phyloP scores from a whole-genome alignment of 2,113 vertebrate genomes.

The Peromyscus polionotus region DNA sequence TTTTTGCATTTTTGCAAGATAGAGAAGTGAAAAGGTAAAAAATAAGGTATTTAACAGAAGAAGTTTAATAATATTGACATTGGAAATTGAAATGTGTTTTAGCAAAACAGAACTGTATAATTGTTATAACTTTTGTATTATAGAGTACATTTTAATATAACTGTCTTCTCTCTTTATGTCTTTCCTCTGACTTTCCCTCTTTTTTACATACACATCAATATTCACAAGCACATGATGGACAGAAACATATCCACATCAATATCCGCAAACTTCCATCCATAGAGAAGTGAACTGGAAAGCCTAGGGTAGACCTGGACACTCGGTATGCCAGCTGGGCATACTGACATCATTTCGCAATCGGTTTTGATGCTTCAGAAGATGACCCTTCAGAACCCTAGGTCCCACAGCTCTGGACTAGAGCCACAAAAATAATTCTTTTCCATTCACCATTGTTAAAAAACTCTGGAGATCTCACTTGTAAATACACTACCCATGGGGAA shows the following conservation, averaged over 20 bases:
- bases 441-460: background rate
- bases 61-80: background rate
- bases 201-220: background rate
- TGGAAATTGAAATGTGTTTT: background rate
- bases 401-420: background rate
- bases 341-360: background rate
- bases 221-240: background rate
- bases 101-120: background rate
- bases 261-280: background rate
- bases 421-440: background rate
- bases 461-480: background rate
- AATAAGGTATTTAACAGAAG: background rate
- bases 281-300: background rate
- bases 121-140: background rate
- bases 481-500: fast-evolving
- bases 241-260: background rate
- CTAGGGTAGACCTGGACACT: background rate
- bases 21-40: background rate
- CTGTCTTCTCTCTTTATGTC: background rate
- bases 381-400: too few species aligned
- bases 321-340: fast-evolving
- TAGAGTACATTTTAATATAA: background rate
- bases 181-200: background rate
- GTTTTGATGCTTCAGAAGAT: too few species aligned
- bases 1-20: background rate